Percentiles rank a stretch among this genome's conserved stretches.
Evolutionary conservation across 2,113 vertebrate genomes (phyloP).

Genomic region (Orthochromis indermauri): DNA sequence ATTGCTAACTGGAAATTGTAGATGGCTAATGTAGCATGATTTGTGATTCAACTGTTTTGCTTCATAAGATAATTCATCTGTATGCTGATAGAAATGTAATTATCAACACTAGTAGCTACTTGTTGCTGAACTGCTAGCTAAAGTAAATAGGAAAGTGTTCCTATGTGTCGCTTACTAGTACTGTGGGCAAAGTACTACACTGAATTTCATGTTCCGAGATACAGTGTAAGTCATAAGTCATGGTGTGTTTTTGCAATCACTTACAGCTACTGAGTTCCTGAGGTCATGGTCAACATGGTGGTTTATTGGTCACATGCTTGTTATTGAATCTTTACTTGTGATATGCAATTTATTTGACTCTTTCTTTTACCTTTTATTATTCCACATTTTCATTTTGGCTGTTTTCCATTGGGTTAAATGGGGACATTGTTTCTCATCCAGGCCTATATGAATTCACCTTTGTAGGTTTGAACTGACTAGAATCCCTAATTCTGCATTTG

Average conservation of each 20-base stretch:
- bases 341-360: neutral
- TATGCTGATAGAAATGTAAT: neutral
- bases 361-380: neutral
- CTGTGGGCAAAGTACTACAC: neutral
- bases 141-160: neutral
- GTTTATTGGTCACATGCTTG: neutral
- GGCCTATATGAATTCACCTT: no score
- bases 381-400: neutral
- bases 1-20: neutral
- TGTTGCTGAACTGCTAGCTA: neutral
- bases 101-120: neutral
- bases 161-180: neutral
- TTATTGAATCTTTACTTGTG: neutral
- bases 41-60: neutral
- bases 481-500: neutral
- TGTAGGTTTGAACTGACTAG: neutral
- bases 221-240: neutral
- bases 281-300: neutral
- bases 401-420: neutral
- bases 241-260: neutral
- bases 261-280: neutral
- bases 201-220: neutral
- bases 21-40: neutral
- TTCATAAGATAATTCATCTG: neutral
- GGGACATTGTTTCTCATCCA: neutral